phyloP scores from a whole-genome alignment of 2,797 vertebrate species.

The Propithecus deckenii region DNA sequence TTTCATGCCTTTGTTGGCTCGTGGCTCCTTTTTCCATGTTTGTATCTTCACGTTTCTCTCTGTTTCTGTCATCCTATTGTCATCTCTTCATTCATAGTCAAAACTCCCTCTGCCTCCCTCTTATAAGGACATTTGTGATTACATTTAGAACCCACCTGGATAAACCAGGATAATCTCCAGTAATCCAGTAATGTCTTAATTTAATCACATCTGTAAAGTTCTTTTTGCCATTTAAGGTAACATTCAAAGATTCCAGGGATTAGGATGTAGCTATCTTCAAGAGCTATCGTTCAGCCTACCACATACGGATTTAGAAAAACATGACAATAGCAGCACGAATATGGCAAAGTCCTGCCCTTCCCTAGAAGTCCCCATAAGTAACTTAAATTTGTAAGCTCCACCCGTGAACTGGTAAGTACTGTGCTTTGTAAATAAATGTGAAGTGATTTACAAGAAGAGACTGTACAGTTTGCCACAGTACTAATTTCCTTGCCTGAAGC shows the following conservation, averaged over 20 bases:
- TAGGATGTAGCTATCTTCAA: not conserved
- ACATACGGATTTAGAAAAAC: not conserved
- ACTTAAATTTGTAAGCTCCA: not conserved
- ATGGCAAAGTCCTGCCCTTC: not conserved
- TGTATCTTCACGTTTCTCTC: not conserved
- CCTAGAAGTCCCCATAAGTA: not conserved
- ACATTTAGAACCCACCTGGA: not conserved
- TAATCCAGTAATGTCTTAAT: not conserved
- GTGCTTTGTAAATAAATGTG: conserved; percentile 37
- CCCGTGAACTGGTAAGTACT: not conserved
- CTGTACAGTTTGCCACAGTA: not conserved
- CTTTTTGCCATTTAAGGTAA: not conserved
- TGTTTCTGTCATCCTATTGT: not conserved
- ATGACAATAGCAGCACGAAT: not conserved
- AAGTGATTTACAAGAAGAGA: conserved; percentile 55
- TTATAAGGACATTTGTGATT: not conserved
- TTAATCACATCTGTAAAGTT: not conserved
- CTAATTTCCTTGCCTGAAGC: conserved; percentile 60
- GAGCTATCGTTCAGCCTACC: not conserved
- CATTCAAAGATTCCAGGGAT: not conserved
- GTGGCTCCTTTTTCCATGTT: not conserved
- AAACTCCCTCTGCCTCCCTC: not conserved
- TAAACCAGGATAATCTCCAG: not conserved
- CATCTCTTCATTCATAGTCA: not conserved
- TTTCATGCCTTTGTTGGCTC: not conserved